Base-by-base conservation (phyloP, 2,888 invertebrate species). In the Melangyna quadrimaculata region DNA sequence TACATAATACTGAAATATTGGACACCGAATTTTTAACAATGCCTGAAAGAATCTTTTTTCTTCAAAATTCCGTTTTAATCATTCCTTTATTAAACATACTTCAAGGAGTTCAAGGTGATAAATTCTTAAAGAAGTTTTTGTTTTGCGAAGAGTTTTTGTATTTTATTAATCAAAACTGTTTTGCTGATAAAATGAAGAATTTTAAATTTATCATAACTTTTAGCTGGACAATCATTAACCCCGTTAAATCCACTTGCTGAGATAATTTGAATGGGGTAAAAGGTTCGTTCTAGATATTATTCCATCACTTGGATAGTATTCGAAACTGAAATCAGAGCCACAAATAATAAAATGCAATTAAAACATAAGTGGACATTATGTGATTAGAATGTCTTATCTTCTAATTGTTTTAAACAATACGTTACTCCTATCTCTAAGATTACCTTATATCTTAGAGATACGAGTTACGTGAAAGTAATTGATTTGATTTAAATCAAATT, bases 381-480 rank as follows among this genome's bases (percentile, higher is more conserved):
- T 32, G 61, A 61, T 40, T 61, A 61, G 5, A 22, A 27, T 5
- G 10, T 12, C 65, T 65, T 65, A 65, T 65, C 65, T 17, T 32
- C 8, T 5, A n/a, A 45, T 32, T 40, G 6, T 7, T 45, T 19
- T 0, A 6, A 3, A 19, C 63, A 10, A 17, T 1, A 10, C n/a
- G 3, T 14, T 10, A 27, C 7, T 5, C 29, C 10, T 65, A 14
- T 65, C 45, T 45, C 0, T 37, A 24, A 51, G n/a, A n/a, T n/a
- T n/a, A n/a, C n/a, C n/a, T n/a, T n/a, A n/a, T n/a, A n/a, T n/a
- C n/a, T n/a, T n/a, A n/a, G n/a, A n/a, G n/a, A n/a, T n/a, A n/a
- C n/a, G n/a, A n/a, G n/a, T n/a, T n/a, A n/a, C n/a, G n/a, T n/a
- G n/a, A n/a, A 67, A 67, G 3, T 17, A 67, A 67, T 67, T 67